A percentile compares a stretch with the other conserved stretches of the same genome.
These are phyloP conservation scores for Dicrurus megarhynchus DNA, from an alignment of 2,113 vertebrate genomes.

Conservation along the genomic window DNA sequence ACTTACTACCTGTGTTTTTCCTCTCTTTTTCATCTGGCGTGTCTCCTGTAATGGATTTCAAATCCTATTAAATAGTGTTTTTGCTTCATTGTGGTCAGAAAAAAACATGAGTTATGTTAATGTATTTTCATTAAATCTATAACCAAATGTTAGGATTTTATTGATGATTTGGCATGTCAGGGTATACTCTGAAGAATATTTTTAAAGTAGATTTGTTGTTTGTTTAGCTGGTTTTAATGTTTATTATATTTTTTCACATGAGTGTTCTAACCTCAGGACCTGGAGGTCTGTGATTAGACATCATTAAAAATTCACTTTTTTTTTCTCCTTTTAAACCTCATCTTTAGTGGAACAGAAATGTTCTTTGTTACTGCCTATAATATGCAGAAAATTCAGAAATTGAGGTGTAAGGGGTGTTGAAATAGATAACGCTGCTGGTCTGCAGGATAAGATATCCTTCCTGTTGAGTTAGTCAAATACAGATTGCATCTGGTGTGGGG, in stretches of 20 bases:
- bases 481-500: background rate
- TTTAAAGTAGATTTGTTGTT: background rate
- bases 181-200: background rate
- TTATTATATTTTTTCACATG: background rate
- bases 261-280: background rate
- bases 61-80: background rate
- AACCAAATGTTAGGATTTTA: background rate
- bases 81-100: background rate
- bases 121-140: background rate
- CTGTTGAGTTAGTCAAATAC: background rate
- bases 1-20: background rate
- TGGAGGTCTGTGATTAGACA: background rate
- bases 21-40: background rate
- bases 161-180: background rate
- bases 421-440: background rate
- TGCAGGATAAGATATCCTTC: background rate
- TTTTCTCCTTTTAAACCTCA: background rate
- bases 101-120: background rate
- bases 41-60: background rate
- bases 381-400: background rate
- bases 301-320: background rate
- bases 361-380: background rate
- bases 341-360: background rate
- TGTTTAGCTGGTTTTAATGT: background rate
- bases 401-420: background rate